These are phyloP conservation scores for Mohoua ochrocephala DNA, from an alignment of 2,113 vertebrate genomes.

Conservation along the genomic window DNA sequence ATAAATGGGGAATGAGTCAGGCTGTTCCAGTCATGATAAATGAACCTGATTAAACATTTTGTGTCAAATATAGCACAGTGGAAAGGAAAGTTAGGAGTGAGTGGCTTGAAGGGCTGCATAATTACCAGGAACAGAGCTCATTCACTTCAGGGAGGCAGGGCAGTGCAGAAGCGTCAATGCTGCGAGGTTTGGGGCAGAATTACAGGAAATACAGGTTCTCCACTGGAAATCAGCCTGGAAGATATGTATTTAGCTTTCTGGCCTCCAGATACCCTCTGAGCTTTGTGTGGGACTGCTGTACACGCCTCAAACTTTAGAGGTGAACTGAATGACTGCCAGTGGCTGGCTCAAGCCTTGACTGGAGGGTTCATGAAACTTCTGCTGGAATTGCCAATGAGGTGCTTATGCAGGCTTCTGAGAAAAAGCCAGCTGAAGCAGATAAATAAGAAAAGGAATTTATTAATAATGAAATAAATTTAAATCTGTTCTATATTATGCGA, in stretches of 20 bases:
- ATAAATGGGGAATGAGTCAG: slow-evolving; percentile 56
- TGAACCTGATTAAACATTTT: slow-evolving; percentile 56
- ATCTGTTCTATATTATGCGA: neutral
- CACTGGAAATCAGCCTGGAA: neutral
- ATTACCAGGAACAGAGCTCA: neutral
- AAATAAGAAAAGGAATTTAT: neutral
- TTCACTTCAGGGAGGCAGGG: neutral
- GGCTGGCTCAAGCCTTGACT: neutral
- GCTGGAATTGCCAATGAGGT: neutral
- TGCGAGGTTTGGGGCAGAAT: neutral
- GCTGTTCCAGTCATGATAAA: slow-evolving; percentile 50
- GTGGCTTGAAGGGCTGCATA: slow-evolving; percentile 25
- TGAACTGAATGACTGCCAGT: neutral
- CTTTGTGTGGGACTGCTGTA: neutral
- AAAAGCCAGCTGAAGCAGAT: neutral
- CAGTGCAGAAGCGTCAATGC: neutral
- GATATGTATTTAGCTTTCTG: neutral
- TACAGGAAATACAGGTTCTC: neutral
- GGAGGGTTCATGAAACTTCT: neutral
- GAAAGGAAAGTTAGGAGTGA: slow-evolving; percentile 19
- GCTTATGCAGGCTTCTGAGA: neutral
- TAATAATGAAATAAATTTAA: neutral
- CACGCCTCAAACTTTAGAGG: neutral
- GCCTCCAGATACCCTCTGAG: neutral
- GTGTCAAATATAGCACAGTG: slow-evolving; percentile 46